Conservation (phyloP, 2,888 invertebrate species). For the Xestobium rufovillosum region DNA sequence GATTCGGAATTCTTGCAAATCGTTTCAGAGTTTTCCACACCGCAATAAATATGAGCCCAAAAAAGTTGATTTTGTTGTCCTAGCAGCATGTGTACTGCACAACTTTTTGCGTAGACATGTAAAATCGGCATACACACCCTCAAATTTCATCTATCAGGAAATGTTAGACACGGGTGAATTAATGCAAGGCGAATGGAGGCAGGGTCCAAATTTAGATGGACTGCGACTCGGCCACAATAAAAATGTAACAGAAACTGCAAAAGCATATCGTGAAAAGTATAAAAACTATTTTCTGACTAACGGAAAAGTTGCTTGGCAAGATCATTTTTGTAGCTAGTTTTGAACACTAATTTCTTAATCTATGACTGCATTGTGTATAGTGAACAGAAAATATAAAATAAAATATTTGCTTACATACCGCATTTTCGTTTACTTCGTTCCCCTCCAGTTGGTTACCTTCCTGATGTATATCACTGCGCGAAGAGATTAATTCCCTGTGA, state of each 20-base stretch:
- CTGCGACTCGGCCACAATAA: constrained; percentile 5
- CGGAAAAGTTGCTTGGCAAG: constrained; percentile 5
- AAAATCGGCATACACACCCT: constrained; percentile 9
- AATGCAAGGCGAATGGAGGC: constrained; percentile 16
- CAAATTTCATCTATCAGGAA: constrained; percentile 16
- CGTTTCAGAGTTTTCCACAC: constrained; percentile 18
- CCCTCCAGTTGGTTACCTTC: background rate
- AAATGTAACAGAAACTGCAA: constrained; percentile 10
- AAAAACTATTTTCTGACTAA: constrained; percentile 16
- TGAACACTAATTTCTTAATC: background rate
- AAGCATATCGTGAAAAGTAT: constrained; percentile 13
- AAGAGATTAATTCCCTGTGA: background rate
- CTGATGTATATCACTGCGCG: background rate
- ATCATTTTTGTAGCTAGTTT: constrained; percentile 1
- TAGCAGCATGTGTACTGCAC: constrained; percentile 15
- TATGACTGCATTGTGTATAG: background rate
- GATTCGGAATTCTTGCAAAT: constrained; percentile 16
- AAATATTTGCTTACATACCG: constrained; percentile 2
- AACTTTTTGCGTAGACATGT: constrained; percentile 16
- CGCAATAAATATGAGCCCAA: constrained; percentile 18
- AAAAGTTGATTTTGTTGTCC: constrained; percentile 16
- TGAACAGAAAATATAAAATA: background rate
- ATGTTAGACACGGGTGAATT: constrained; percentile 16
- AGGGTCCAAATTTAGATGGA: constrained; percentile 12
- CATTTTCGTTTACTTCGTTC: background rate